phyloP scores from a whole-genome alignment of 1,140 invertebrate genomes.

The Calosoma granatense region DNA sequence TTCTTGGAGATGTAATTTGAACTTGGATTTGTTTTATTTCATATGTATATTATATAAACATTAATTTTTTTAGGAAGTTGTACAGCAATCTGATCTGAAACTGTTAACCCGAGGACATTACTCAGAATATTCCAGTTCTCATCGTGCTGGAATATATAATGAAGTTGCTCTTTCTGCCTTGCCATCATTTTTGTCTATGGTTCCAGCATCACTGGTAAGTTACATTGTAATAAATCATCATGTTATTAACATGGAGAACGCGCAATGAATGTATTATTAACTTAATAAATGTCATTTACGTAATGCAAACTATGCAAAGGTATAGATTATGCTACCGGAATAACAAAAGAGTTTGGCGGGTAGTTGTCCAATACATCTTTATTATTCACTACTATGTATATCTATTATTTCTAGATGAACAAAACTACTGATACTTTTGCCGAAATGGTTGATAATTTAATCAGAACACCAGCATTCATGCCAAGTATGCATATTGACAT shows the following conservation, averaged over 20 bases:
- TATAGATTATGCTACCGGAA: too few relatives aligned
- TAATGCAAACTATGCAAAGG: too few relatives aligned
- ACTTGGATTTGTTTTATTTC: not conserved
- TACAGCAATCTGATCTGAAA: conserved; percentile 53
- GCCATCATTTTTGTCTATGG: conserved; percentile 65
- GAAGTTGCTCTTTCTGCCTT: conserved; percentile 65
- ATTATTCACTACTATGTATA: too few relatives aligned
- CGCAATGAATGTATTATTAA: not conserved
- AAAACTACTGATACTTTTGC: conserved; percentile 33
- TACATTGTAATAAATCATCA: not conserved
- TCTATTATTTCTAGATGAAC: conserved; percentile 24
- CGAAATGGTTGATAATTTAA: conserved; percentile 36
- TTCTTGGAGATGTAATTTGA: conserved; percentile 53
- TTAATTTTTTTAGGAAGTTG: conserved; percentile 41
- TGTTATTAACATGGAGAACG: not conserved
- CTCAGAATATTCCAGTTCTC: conserved; percentile 71
- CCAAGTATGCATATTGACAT: conserved; percentile 38
- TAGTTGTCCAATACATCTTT: too few relatives aligned
- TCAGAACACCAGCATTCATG: conserved; percentile 37
- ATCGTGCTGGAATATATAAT: conserved; percentile 62
- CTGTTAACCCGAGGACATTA: conserved; percentile 55
- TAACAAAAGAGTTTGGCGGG: too few relatives aligned
- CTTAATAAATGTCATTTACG: too few relatives aligned
- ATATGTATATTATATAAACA: not conserved
- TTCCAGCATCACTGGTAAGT: conserved; percentile 45